A percentile compares a stretch with the other conserved stretches of the same genome.
phyloP scores from a whole-genome alignment of 2,797 vertebrate genomes.

The Pseudochromis fuscus region DNA sequence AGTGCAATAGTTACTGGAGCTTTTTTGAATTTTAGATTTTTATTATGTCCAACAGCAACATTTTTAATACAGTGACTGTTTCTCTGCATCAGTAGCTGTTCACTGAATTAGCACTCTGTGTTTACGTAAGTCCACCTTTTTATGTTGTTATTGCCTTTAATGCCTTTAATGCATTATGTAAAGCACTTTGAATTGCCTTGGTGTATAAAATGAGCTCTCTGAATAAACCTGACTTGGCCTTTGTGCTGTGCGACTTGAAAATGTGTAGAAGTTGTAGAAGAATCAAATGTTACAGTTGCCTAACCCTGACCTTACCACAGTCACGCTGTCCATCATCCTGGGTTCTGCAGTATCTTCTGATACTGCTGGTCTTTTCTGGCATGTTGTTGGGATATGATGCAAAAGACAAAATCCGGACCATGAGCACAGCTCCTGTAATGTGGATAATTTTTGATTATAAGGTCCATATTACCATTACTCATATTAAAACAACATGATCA shows the following conservation, averaged over 20 bases:
- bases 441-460: neutral
- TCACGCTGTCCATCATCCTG: neutral
- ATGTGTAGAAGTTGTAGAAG: too few species aligned
- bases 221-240: neutral
- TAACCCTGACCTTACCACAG: neutral
- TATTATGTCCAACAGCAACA: neutral
- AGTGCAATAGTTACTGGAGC: neutral
- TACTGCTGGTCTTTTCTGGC: neutral
- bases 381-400: neutral
- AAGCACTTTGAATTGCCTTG: too few species aligned
- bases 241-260: too few species aligned
- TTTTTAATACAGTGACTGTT: neutral
- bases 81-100: neutral
- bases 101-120: neutral
- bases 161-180: too few species aligned
- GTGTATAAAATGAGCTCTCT: neutral
- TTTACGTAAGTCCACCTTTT: neutral
- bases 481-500: neutral
- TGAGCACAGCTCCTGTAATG: neutral
- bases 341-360: neutral
- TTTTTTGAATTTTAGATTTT: constrained; percentile 2
- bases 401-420: neutral
- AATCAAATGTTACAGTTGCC: neutral
- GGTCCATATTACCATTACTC: neutral
- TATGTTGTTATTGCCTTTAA: neutral